These are phyloP conservation scores for Phalanger gymnotis DNA, from an alignment of 2,797 vertebrate species.

Conservation along the genomic window DNA sequence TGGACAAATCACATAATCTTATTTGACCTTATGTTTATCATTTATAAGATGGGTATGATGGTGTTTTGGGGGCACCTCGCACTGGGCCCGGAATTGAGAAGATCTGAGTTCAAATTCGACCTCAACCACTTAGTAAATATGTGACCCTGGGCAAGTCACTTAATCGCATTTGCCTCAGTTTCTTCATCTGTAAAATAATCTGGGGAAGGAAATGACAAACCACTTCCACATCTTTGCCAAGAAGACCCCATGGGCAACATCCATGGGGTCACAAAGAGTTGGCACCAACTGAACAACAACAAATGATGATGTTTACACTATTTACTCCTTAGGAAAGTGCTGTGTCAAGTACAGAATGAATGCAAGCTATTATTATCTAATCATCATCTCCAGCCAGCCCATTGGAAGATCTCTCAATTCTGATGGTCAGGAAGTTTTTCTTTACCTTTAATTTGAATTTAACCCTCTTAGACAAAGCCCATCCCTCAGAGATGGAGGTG, in stretches of 20 bases:
- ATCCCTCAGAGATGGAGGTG: conserved; percentile 40
- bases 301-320: background rate
- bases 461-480: conserved; percentile 1
- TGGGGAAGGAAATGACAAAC: background rate
- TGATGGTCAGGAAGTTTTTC: conserved; percentile 25
- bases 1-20: background rate
- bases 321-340: background rate
- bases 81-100: background rate
- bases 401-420: conserved; percentile 11
- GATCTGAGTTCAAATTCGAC: background rate
- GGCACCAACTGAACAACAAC: background rate
- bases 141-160: background rate
- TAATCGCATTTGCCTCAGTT: background rate
- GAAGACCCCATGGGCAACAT: background rate
- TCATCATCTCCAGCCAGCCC: background rate
- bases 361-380: background rate
- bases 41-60: background rate
- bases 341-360: background rate
- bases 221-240: background rate
- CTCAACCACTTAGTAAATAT: background rate
- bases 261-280: background rate
- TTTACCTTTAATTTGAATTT: background rate
- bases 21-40: background rate
- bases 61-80: background rate
- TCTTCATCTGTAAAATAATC: background rate